Percentiles rank a stretch among this genome's conserved stretches.
Conservation (phyloP, 2,113 vertebrate genomes). For the Mastomys natalensis region DNA sequence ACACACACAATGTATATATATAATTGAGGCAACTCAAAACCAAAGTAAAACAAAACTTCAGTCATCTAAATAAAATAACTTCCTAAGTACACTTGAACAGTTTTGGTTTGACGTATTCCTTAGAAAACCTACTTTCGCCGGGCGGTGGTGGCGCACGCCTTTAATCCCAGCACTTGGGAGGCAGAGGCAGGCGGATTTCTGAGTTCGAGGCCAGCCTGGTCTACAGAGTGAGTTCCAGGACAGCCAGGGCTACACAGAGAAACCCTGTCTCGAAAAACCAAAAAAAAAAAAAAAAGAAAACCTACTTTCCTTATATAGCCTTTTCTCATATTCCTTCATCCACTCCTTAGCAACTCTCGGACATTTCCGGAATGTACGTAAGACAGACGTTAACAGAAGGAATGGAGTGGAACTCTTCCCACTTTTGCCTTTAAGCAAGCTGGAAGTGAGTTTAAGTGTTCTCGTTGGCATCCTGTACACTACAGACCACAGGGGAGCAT, state of each 20-base stretch:
- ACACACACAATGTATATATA: neutral
- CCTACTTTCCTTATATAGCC: conserved; percentile 19
- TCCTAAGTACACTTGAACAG: neutral
- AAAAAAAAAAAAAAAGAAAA: too few relatives aligned
- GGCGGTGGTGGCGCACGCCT: too few relatives aligned
- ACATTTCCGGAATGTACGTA: conserved; percentile 60
- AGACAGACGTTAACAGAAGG: conserved; percentile 45
- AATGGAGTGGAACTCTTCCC: neutral
- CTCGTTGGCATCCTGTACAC: conserved; percentile 24
- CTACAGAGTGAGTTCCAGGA: too few relatives aligned
- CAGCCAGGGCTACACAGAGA: too few relatives aligned
- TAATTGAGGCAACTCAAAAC: neutral
- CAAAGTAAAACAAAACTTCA: neutral
- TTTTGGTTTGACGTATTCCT: conserved; percentile 41
- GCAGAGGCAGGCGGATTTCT: too few relatives aligned
- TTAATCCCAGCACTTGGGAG: too few relatives aligned
- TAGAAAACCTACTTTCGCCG: neutral
- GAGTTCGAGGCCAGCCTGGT: too few relatives aligned
- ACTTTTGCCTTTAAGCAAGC: neutral
- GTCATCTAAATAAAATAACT: conserved; percentile 52
- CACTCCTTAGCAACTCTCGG: neutral
- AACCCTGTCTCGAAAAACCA: too few relatives aligned
- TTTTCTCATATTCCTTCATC: neutral
- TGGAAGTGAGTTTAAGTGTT: conserved; percentile 1
- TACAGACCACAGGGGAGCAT: neutral